These are phyloP conservation scores for Onychomys arenicola DNA, from an alignment of 2,797 vertebrate genomes.

Conservation along the genomic window DNA sequence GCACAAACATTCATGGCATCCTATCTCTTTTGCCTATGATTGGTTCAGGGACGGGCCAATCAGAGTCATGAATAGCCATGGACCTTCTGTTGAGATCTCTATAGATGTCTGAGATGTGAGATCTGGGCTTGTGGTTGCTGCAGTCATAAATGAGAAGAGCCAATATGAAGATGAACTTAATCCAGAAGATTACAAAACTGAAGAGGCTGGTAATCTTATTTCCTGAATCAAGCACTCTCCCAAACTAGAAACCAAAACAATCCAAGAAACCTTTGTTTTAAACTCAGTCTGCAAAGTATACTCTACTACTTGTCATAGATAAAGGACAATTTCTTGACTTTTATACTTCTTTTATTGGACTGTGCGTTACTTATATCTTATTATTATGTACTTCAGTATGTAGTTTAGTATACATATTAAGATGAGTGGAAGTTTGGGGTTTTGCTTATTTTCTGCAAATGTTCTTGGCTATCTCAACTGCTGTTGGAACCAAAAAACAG, in stretches of 20 bases:
- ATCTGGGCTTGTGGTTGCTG: neutral
- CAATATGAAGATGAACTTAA: constrained; percentile 18
- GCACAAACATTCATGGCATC: neutral
- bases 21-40: neutral
- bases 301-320: constrained; percentile 15
- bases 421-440: neutral
- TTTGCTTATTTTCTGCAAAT: neutral
- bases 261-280: neutral
- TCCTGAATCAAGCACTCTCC: constrained; percentile 18
- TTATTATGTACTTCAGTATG: neutral
- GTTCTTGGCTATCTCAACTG: constrained; percentile 37
- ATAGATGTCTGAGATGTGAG: neutral
- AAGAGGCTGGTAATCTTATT: neutral
- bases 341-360: neutral
- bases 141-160: neutral
- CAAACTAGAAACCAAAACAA: constrained; percentile 16
- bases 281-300: constrained; percentile 43
- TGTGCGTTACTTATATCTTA: neutral
- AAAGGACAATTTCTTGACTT: neutral
- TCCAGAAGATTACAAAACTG: neutral
- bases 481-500: constrained; percentile 45
- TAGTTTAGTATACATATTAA: constrained; percentile 1
- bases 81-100: neutral
- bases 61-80: neutral
- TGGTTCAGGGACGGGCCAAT: neutral